phyloP scores from a whole-genome alignment of 2,888 invertebrate genomes.

The Ectemnius continuus region DNA sequence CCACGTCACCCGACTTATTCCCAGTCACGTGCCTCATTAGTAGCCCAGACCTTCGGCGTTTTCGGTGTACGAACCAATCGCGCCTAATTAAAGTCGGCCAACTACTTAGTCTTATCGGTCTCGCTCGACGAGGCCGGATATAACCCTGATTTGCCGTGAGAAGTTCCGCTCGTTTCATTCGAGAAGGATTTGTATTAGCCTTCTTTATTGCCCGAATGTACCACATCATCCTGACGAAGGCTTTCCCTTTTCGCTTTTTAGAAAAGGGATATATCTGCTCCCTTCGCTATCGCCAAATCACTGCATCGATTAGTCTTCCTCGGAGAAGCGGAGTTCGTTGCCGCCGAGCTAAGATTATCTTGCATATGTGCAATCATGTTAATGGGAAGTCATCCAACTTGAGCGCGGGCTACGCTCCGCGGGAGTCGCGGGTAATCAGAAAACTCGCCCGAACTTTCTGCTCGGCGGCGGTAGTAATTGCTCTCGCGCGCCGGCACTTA shows the following conservation, averaged over 20 bases:
- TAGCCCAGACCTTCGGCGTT: conserved; percentile 7
- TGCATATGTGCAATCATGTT: conserved; percentile 37
- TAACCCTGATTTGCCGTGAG: neutral
- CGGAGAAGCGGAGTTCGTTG: conserved; percentile 42
- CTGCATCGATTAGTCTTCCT: conserved; percentile 41
- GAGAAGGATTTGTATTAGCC: neutral
- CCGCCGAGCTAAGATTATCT: conserved; percentile 54
- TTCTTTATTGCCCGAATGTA: neutral
- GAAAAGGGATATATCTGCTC: neutral
- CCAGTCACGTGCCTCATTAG: conserved; percentile 37
- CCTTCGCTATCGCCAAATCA: conserved; percentile 41
- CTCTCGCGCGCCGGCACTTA: conserved; percentile 8
- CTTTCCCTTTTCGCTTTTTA: conserved; percentile 1
- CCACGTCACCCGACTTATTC: conserved; percentile 38
- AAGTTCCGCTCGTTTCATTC: neutral
- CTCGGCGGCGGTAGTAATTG: conserved; percentile 12
- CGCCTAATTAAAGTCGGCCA: conserved; percentile 8
- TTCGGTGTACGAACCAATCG: neutral
- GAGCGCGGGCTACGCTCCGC: conserved; percentile 8
- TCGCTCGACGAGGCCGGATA: neutral
- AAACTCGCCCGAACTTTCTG: conserved; percentile 23
- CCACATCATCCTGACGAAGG: conserved; percentile 2
- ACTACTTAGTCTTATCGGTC: neutral
- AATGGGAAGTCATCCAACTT: conserved; percentile 40
- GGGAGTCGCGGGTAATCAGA: conserved; percentile 24